These are phyloP conservation scores for Carposina sasakii DNA, from an alignment of 1,140 invertebrate species.

Conservation along the genomic window DNA sequence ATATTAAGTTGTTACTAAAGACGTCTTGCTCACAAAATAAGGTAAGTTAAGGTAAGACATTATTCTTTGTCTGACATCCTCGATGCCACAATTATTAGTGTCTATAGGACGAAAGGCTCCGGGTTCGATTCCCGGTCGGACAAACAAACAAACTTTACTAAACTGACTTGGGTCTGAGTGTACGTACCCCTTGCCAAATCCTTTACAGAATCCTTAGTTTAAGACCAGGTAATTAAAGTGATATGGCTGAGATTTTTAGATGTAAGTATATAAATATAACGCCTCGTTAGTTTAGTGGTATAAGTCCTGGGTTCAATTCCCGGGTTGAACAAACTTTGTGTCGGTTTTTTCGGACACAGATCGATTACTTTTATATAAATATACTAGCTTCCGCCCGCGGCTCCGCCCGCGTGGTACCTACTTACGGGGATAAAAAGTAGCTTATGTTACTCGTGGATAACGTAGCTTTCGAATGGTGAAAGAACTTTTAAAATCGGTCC, in stretches of 20 bases:
- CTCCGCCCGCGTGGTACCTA: too few species aligned
- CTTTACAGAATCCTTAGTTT: background rate
- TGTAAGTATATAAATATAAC: background rate
- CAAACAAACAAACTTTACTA: background rate
- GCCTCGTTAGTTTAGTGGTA: too few species aligned
- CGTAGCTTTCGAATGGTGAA: too few species aligned
- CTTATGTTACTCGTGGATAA: too few species aligned
- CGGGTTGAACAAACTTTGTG: too few species aligned
- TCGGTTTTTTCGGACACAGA: too few species aligned
- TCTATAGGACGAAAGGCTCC: background rate
- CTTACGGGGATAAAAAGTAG: too few species aligned
- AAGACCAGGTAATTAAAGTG: background rate
- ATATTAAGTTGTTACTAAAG: background rate
- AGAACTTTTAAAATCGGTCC: too few species aligned
- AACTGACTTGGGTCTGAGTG: background rate
- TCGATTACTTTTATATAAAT: too few species aligned
- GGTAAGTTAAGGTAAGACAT: background rate
- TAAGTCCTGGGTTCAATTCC: too few species aligned
- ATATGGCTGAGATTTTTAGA: background rate
- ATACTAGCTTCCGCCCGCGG: too few species aligned
- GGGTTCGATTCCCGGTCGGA: background rate
- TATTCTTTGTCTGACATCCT: background rate
- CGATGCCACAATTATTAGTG: background rate
- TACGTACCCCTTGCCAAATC: background rate
- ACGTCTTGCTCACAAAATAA: background rate